Base-by-base conservation (phyloP, 1,140 invertebrate genomes). In the Onthophagus taurus region DNA sequence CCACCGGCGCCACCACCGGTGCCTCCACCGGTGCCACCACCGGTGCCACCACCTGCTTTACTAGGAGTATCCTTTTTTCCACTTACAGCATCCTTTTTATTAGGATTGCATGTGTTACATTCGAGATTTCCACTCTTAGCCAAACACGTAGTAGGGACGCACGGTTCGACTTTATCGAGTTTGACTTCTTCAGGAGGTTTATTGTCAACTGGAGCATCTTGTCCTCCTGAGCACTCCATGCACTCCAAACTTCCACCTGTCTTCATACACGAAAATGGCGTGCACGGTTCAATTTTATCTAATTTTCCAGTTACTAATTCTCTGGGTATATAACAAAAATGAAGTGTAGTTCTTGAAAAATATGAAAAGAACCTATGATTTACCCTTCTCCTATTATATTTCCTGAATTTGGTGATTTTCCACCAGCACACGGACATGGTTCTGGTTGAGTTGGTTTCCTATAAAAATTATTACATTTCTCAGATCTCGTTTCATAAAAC, bases 211-310 rank as follows among this genome's bases (percentile, higher is more conserved):
- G n/a, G n/a, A n/a, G n/a, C n/a, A n/a, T n/a, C n/a, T n/a, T n/a
- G 6, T 26, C 37, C 9, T 12, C 44, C 17, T 21, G 35, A 30
- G 14, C 47, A 48, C 11, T 33, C 42, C 4, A 23, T 31, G 21
- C 47, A 48, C 6, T 39, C 42, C 12, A 44, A 41, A 3, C 12
- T 31, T 2, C 47, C 47, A 7, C 42, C 42, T 31, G 44, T 33
- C 16, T 34, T 18, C 16, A 19, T 16, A 38, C 47, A 48, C 5
- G 42, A 38, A 36, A 41, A 29, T 9, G 38, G 38, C 2, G 38
- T 41, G 13, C 38, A 41, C 4, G 38, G 38, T 26, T 19, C 23
- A 9, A 41, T 0, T 3, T 29, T 41, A 26, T 41, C 38, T n/a
- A n/a, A n/a, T n/a, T n/a, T n/a, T 0, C 38, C 38, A 12, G 14